phyloP scores from a whole-genome alignment of 2,797 vertebrate species.

The Mareca strepera region DNA sequence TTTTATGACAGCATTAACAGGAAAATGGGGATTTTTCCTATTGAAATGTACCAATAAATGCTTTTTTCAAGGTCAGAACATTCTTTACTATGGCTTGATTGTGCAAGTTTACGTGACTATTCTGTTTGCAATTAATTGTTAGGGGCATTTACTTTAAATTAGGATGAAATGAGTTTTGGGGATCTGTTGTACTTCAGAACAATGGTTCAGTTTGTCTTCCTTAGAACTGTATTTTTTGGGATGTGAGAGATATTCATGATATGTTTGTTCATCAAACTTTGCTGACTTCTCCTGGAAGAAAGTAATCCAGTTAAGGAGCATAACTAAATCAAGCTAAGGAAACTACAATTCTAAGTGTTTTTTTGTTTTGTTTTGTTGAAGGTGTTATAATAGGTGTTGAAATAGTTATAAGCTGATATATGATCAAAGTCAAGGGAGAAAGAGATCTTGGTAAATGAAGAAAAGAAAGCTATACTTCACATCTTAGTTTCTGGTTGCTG shows the following conservation, averaged over 20 bases:
- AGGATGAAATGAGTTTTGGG: not conserved
- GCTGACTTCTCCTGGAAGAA: not conserved
- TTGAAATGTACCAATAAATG: not conserved
- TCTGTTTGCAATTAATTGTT: not conserved
- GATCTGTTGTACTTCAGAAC: not conserved
- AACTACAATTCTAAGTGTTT: not conserved
- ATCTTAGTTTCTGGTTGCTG: not conserved
- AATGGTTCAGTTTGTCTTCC: not conserved
- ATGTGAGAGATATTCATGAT: not conserved
- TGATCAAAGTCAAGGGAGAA: not conserved
- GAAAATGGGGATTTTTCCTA: not conserved
- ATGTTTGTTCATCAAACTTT: not conserved
- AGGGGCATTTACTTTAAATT: not conserved
- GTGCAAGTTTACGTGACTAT: not conserved
- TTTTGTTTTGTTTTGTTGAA: not conserved
- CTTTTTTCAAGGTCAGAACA: not conserved
- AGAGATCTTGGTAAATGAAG: not conserved
- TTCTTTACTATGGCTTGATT: not conserved
- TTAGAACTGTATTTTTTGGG: not conserved
- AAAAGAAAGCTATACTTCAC: not conserved
- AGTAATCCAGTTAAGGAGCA: not conserved
- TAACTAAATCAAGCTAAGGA: not conserved
- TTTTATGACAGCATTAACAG: slow-evolving; percentile 25
- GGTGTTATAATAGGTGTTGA: not conserved
- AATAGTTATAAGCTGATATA: not conserved